phyloP scores from a whole-genome alignment of 2,113 vertebrate genomes.

The Austrofundulus limnaeus region DNA sequence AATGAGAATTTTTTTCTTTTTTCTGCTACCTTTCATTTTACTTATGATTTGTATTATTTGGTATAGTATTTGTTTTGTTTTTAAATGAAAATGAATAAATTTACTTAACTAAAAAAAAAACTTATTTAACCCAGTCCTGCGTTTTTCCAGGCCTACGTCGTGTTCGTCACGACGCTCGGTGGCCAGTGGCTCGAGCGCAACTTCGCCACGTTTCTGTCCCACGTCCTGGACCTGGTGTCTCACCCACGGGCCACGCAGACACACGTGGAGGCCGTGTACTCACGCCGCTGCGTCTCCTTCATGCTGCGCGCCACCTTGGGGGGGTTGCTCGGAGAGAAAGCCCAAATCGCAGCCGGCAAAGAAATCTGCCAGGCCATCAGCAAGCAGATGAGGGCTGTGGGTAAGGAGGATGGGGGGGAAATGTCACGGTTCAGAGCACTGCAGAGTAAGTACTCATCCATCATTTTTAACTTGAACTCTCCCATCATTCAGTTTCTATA shows the following conservation, averaged over 20 bases:
- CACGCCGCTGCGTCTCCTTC: slow-evolving; percentile 96
- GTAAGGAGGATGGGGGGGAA: slow-evolving; percentile 87
- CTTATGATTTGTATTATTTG: too few relatives aligned
- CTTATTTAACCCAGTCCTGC: neutral
- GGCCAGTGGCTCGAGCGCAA: slow-evolving; percentile 98
- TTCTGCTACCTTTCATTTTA: too few relatives aligned
- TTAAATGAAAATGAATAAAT: too few relatives aligned
- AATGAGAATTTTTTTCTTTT: too few relatives aligned
- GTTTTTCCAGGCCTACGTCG: slow-evolving; percentile 89
- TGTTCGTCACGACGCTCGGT: slow-evolving; percentile 93
- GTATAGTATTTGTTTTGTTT: too few relatives aligned
- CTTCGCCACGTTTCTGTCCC: slow-evolving; percentile 93
- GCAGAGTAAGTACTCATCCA: slow-evolving; percentile 81
- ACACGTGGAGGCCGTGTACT: slow-evolving; percentile 97
- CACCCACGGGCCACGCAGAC: slow-evolving; percentile 97
- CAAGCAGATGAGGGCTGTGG: slow-evolving; percentile 98
- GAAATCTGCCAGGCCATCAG: slow-evolving; percentile 98
- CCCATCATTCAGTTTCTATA: slow-evolving; percentile 22
- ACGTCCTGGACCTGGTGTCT: slow-evolving; percentile 93
- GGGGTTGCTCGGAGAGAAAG: slow-evolving; percentile 94
- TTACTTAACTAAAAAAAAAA: too few relatives aligned
- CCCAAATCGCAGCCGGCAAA: slow-evolving; percentile 97
- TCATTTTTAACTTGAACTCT: slow-evolving; percentile 49
- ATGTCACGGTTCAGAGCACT: slow-evolving; percentile 81
- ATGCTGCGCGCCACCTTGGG: slow-evolving; percentile 95